phyloP scores from a whole-genome alignment of 2,797 vertebrate genomes.

The Anguilla anguilla region DNA sequence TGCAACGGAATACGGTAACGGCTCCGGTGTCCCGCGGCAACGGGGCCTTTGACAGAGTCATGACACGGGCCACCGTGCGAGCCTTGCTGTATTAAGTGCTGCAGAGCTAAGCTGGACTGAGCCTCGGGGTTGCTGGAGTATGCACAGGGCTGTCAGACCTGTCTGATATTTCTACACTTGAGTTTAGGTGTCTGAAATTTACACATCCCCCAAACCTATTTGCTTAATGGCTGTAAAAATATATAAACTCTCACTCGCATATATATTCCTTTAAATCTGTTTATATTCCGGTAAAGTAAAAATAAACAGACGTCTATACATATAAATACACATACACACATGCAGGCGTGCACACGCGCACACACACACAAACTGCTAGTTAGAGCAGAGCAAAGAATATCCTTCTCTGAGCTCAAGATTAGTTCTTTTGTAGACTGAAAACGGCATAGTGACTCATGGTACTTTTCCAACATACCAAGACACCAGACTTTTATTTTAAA shows the following conservation, averaged over 20 bases:
- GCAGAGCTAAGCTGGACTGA: not conserved
- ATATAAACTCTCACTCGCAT: no score
- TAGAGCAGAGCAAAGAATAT: not conserved
- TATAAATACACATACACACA: conserved; percentile 2
- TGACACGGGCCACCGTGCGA: not conserved
- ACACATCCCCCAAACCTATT: not conserved
- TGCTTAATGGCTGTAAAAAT: no score
- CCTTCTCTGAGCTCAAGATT: not conserved
- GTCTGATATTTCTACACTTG: not conserved
- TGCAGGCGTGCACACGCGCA: not conserved
- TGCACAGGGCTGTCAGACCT: not conserved
- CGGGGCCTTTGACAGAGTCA: not conserved
- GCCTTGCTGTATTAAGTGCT: not conserved
- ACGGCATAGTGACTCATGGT: not conserved
- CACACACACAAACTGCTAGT: not conserved
- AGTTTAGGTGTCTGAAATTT: not conserved
- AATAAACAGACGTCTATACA: not conserved
- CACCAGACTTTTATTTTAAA: not conserved
- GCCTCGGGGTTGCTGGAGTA: not conserved
- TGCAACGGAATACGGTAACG: conserved; percentile 92
- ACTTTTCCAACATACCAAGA: not conserved
- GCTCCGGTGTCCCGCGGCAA: conserved; percentile 28
- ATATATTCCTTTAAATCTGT: not conserved
- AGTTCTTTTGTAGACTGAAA: not conserved
- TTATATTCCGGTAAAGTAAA: not conserved